phyloP scores from a whole-genome alignment of 2,797 vertebrate species.

The Gymnoscopelus microlampas region DNA sequence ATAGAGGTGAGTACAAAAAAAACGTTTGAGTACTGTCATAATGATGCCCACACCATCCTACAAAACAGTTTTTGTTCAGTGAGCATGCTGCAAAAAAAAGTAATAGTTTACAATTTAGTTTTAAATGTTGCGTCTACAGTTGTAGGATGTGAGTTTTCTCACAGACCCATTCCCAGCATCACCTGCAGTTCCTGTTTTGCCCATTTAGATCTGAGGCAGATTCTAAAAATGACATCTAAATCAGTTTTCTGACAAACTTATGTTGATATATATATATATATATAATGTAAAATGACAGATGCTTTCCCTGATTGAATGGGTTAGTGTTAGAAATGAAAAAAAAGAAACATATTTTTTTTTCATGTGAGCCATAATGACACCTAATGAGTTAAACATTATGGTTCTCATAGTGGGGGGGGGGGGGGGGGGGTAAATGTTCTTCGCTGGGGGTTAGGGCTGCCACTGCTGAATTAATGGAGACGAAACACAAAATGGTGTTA shows the following conservation, averaged over 20 bases:
- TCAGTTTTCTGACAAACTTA: no score
- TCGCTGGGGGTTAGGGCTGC: background rate
- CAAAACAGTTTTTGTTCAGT: background rate
- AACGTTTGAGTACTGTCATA: background rate
- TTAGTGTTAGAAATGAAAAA: no score
- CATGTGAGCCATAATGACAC: slow-evolving; percentile 6
- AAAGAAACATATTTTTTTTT: slow-evolving; percentile 2
- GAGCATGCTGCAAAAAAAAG: background rate
- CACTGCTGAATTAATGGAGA: slow-evolving; percentile 12
- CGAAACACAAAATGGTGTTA: background rate
- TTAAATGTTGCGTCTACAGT: no score
- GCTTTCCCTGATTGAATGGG: no score
- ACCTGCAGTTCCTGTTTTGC: background rate
- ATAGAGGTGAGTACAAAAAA: slow-evolving; percentile 87
- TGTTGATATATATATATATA: no score
- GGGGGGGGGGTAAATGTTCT: background rate
- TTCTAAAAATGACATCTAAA: background rate
- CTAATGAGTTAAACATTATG: background rate
- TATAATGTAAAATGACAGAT: no score
- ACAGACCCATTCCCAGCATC: background rate
- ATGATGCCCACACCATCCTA: background rate
- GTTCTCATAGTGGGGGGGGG: no score
- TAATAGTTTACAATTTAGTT: background rate
- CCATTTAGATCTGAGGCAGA: background rate
- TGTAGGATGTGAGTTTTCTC: background rate